phyloP scores from a whole-genome alignment of 2,888 invertebrate genomes.

The Agapetus fuscipes region DNA sequence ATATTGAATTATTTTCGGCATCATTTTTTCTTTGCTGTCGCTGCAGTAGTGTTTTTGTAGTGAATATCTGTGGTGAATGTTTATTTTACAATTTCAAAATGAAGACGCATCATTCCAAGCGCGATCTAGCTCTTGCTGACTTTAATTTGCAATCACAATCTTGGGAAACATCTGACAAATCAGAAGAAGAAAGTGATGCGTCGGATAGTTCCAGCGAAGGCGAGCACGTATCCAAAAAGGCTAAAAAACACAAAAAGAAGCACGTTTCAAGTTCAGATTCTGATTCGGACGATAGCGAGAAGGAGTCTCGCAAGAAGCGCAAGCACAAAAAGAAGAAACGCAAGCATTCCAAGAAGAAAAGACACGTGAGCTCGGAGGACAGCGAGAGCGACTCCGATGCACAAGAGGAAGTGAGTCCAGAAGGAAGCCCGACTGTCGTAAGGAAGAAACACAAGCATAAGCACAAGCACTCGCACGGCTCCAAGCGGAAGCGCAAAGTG shows the following conservation, averaged over 20 bases:
- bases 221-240: slow-evolving; percentile 10
- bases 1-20: too few relatives aligned
- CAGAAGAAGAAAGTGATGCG: slow-evolving; percentile 7
- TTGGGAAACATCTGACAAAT: too few relatives aligned
- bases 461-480: slow-evolving; percentile 36
- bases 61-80: too few relatives aligned
- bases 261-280: slow-evolving; percentile 38
- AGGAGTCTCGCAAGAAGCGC: slow-evolving; percentile 34
- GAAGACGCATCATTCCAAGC: too few relatives aligned
- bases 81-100: too few relatives aligned
- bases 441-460: slow-evolving; percentile 35
- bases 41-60: too few relatives aligned
- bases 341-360: slow-evolving; percentile 41
- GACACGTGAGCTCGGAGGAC: slow-evolving; percentile 29
- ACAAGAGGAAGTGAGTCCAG: slow-evolving; percentile 33
- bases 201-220: slow-evolving; percentile 4
- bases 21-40: too few relatives aligned
- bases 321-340: slow-evolving; percentile 46
- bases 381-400: slow-evolving; percentile 27
- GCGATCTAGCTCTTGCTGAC: too few relatives aligned
- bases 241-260: slow-evolving; percentile 30
- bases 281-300: slow-evolving; percentile 35
- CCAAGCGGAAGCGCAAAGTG: too few relatives aligned
- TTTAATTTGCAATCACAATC: too few relatives aligned
- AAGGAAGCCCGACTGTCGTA: slow-evolving; percentile 29